Evolutionary conservation across 1,140 invertebrate species (phyloP), one percentile per base, ranked within the genome.

Genomic region (Acromyrmex heyeri): DNA sequence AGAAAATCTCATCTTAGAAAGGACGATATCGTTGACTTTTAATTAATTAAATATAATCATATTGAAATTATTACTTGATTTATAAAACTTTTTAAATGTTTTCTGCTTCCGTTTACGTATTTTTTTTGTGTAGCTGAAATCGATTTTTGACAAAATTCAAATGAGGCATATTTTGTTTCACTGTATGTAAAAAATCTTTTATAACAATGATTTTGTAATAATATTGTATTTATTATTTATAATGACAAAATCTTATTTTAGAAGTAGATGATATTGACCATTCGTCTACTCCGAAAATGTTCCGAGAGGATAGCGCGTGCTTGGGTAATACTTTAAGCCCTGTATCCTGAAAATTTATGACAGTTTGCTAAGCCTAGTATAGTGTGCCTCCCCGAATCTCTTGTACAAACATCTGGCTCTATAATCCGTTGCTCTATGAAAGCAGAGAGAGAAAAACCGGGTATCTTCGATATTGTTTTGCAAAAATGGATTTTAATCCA

Each of bases 281-380:
- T 69, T 86, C 64, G 62, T 85, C 55, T 53, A 50, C 14, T 70
- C 65, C 55, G 79, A 87, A 90, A 87, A 89, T 72, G 90, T 76
- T 73, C 48, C 50, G 83, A 81, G 82, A 61, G 86, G 64, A 88
- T 70, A 77, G 75, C 79, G 85, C 62, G 38, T 73, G 81, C 67
- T 79, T 86, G 62, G 79, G 85, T 91, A 91, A 90, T 90, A 88
- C 88, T 86, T 88, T 86, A 87, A 87, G 87, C 90, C 70, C 67
- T 77, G 78, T 76, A 77, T 61, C 50, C 67, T 59, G 64, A 83
- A 83, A 91, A 93, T 93, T 93, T 93, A 93, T 89, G 92, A 88
- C 85, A 89, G 92, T 92, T 93, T 82, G 72, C 91, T 92, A 92
- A 93, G 92, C 91, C 90, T 89, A 88, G 85, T 92, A 91, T 91